Percentiles rank a stretch among this genome's conserved stretches.
Conservation (phyloP, 1,140 invertebrate species). For the Saccostrea glomerata region DNA sequence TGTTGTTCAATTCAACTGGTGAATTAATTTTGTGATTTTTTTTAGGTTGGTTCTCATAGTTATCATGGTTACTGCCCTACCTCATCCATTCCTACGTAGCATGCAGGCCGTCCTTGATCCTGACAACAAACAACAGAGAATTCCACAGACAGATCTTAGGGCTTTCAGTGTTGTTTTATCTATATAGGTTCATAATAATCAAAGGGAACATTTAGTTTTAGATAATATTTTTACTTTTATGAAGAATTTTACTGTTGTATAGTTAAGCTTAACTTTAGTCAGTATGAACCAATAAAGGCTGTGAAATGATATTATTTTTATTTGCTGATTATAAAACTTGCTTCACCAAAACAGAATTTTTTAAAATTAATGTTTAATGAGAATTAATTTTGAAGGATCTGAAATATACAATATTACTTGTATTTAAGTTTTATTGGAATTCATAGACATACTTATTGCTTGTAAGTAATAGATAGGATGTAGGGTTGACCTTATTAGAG, state of each 20-base stretch:
- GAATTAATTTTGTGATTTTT: not conserved
- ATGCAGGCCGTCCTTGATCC: not conserved
- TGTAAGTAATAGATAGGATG: too few relatives aligned
- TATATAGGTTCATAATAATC: not conserved
- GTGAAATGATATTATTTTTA: not conserved
- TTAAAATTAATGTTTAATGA: too few relatives aligned
- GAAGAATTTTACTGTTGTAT: not conserved
- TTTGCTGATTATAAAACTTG: too few relatives aligned
- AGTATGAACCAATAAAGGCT: not conserved
- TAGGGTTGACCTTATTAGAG: too few relatives aligned
- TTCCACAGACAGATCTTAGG: not conserved
- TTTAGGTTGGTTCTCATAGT: constrained; percentile 35
- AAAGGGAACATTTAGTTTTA: not conserved
- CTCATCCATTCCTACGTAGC: not conserved
- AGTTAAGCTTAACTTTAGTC: not conserved
- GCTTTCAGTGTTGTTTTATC: not conserved
- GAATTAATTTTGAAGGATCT: not conserved
- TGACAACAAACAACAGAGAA: not conserved
- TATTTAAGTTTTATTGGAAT: too few relatives aligned
- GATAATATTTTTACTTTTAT: not conserved
- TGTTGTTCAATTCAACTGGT: not conserved
- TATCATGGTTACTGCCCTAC: not conserved
- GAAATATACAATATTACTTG: too few relatives aligned
- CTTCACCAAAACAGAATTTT: too few relatives aligned
- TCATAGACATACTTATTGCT: too few relatives aligned